Base-by-base conservation (phyloP, 2,113 vertebrate genomes). In the Tetrao urogallus region DNA sequence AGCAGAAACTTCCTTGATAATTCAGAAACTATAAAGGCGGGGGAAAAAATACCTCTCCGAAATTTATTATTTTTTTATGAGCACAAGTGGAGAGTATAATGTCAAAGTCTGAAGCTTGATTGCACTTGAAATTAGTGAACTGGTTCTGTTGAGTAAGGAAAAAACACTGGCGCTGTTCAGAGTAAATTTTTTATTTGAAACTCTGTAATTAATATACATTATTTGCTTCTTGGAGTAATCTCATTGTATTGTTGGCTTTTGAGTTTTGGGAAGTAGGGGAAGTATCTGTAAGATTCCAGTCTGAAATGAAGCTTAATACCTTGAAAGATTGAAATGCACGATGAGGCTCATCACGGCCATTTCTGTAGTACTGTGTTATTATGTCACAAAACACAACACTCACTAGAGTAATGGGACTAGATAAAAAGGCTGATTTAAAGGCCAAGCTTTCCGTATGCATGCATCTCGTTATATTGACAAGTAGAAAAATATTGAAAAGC, bases 401-500 rank as follows among this genome's bases (percentile, higher is more conserved):
- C 52, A 1, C 57, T 57, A 1, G 40, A 45, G 54, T 43, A 65
- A 34, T 48, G 65, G 73, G 40, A 34, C 22, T 2, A 66, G 94
- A 81, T 93, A 30, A 95, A 89, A 83, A 65, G 72, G 65, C 69
- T 75, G 79, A 57, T 69, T 20, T 87, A 78, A 71, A 90, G 54
- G 82, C 82, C 61, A 74, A 86, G 82, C 61, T 34, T 94, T 90
- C 57, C 67, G 36, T 86, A 9, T 58, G 88, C 42, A 2, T 45
- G 58, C 70, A 50, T 82, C 86, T 92, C 18, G 22, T 93, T 84
- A 79, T 20, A 79, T 36, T 72, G 96, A 94, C 86, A 73, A 91
- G 86, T 27, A 66, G 69, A 73, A 77, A 90, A 95, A 90, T 93
- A 90, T n/a, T 86, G 90, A 88, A 79, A 91, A 88, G 94, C 90